Evolutionary conservation across 2,888 invertebrate genomes (phyloP).

Genomic region (Lingula anatina): DNA sequence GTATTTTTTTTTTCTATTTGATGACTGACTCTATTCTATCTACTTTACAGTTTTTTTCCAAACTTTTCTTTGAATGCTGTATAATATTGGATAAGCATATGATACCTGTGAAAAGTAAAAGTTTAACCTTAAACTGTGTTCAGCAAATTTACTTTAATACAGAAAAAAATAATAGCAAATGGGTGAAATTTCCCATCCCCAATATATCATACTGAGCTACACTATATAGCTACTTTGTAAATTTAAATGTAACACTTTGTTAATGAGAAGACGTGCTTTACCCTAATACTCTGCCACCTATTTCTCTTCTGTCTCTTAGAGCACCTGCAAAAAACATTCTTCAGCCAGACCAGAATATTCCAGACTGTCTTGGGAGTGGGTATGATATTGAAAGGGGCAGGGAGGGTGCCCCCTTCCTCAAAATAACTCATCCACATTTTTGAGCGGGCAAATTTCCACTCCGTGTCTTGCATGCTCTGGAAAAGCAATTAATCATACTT

Average conservation of each 20-base stretch:
- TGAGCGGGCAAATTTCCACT: constrained; percentile 97
- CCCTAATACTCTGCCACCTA: constrained; percentile 54
- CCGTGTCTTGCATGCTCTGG: constrained; percentile 85
- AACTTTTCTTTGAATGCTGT: no score
- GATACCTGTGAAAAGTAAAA: no score
- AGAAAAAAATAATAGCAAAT: no score
- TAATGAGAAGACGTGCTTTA: constrained; percentile 23
- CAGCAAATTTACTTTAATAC: no score
- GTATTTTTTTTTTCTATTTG: no score
- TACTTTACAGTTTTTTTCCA: no score
- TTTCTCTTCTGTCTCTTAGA: constrained; percentile 49
- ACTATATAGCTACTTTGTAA: background rate
- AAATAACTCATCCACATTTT: constrained; percentile 97
- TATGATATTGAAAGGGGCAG: constrained; percentile 94
- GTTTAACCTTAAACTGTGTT: no score
- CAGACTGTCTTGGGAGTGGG: constrained; percentile 89
- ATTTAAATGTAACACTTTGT: no score
- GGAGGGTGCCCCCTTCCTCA: constrained; percentile 91
- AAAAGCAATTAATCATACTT: no score
- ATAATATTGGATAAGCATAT: no score
- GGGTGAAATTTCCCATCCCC: background rate
- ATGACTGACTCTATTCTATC: no score
- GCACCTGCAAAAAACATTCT: constrained; percentile 70
- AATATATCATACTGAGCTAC: background rate
- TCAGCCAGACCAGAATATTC: constrained; percentile 82